Evolutionary conservation across 2,113 vertebrate genomes (phyloP), one percentile per base, ranked within the genome.

Genomic region (Melanotaenia duboulayi): DNA sequence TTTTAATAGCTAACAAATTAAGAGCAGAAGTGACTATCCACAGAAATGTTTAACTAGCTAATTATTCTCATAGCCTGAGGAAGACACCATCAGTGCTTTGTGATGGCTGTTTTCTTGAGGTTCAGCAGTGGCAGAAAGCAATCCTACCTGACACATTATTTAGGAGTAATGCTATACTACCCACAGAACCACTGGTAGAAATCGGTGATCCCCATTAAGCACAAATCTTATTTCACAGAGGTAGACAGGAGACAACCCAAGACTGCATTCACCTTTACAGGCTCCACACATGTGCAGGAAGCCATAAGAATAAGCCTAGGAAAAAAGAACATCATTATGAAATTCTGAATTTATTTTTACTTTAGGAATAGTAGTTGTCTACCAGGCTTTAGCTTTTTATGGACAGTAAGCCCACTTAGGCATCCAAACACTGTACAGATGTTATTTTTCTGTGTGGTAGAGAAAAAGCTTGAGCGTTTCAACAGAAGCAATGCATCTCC

Each of bases 221-320:
- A 20, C 16, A 65, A 70, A 87, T 82, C 69, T 57, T 49, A 22
- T 79, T 76, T 76, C 56, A 72, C 50, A 62, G 22, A 22, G 49
- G 32, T 63, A 49, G 56, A 77, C 23, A 64, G 17, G 23, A 58
- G 42, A 59, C 57, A 57, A 22, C 49, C 16, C 11, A 51, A 28
- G 7, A 54, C 16, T 55, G 19, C 7, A 13, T 69, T 81, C 25
- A 73, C 25, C 59, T 71, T 59, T 58, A 44, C n/a, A 55, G 59
- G 9, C 28, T 61, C 14, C 32, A 49, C 60, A 61, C 25, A 56
- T 19, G 58, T 19, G 12, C 23, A 69, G 52, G 4, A 72, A 57
- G 25, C 22, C 46, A 25, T 7, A 17, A 22, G 24, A 28, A 71
- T 16, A 7, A 17, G 58, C 56, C 25, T 25, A 60, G 65, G 12